These are phyloP conservation scores for Choristoneura fumiferana DNA, from an alignment of 1,140 invertebrate species.

Conservation along the genomic window DNA sequence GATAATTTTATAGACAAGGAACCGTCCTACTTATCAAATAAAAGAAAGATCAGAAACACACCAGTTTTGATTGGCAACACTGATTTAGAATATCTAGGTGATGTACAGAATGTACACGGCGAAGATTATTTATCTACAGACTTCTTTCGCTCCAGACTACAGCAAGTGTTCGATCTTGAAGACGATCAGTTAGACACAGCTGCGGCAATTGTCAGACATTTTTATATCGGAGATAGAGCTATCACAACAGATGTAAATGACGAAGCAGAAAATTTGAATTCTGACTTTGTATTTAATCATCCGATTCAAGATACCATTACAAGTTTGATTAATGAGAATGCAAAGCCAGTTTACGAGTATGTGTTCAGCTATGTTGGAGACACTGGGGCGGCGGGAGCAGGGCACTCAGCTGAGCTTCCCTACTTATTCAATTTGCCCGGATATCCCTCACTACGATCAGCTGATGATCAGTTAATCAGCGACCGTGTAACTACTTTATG, in stretches of 20 bases:
- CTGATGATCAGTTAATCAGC: constrained; percentile 41
- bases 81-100: constrained; percentile 39
- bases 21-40: constrained; percentile 55
- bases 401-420: constrained; percentile 49
- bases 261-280: constrained; percentile 51
- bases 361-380: constrained; percentile 54
- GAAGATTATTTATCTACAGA: constrained; percentile 50
- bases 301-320: constrained; percentile 50
- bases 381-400: constrained; percentile 30
- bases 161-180: constrained; percentile 55
- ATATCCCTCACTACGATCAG: constrained; percentile 23
- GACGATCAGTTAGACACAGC: constrained; percentile 39
- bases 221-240: constrained; percentile 62
- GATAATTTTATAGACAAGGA: constrained; percentile 56
- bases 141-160: constrained; percentile 53
- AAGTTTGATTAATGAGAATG: constrained; percentile 50
- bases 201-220: constrained; percentile 46
- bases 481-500: constrained; percentile 53
- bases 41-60: constrained; percentile 53
- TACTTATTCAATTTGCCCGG: constrained; percentile 52
- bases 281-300: constrained; percentile 59
- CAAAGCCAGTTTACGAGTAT: constrained; percentile 55
- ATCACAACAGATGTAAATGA: constrained; percentile 38
- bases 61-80: constrained; percentile 63
- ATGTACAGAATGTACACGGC: constrained; percentile 25